Evolutionary conservation across 2,888 invertebrate species (phyloP), one percentile per base, ranked within the genome.

Genomic region (Cantharis rustica): DNA sequence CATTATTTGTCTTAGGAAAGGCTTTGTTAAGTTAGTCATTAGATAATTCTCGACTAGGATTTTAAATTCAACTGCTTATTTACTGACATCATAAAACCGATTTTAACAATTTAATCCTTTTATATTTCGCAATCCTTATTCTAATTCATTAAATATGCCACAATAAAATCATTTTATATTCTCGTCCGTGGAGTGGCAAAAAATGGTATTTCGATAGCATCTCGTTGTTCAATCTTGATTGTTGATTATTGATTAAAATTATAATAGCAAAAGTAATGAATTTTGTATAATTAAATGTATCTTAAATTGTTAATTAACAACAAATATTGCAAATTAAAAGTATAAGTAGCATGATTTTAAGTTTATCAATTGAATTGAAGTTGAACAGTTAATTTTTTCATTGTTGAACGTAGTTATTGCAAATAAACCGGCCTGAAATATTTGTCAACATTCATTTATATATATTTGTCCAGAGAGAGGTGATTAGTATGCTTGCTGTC

Each of bases 381-480:
- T 74, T 72, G 74, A 68, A 69, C 75, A 72, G 75, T 78, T 78
- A 78, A 75, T 78, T 78, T 79, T 79, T 77, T 71, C 70, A 66
- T 66, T 31, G 23, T 73, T 69, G 68, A 61, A 75, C 69, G 77
- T 77, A 76, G 76, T 75, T 78, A 79, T 79, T 75, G 72, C 69
- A 79, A 80, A 79, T 79, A 79, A 80, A 66, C 79, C 81, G 79
- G 79, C 79, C 75, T 75, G 78, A 80, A 66, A 81, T 81, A 81
- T 81, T 81, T 81, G 81, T 81, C 81, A 80, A 78, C 80, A 80
- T 80, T 80, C 80, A 80, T 80, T 80, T 80, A 79, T 75, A 79
- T 79, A 76, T 78, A 78, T 76, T 75, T 75, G 77, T 75, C 73
- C 73, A 68, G 75, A 74, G 76, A 75, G 70, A 71, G 73, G 74